These are phyloP conservation scores for Delphinapterus leucas DNA, from an alignment of 2,113 vertebrate genomes.

Conservation along the genomic window DNA sequence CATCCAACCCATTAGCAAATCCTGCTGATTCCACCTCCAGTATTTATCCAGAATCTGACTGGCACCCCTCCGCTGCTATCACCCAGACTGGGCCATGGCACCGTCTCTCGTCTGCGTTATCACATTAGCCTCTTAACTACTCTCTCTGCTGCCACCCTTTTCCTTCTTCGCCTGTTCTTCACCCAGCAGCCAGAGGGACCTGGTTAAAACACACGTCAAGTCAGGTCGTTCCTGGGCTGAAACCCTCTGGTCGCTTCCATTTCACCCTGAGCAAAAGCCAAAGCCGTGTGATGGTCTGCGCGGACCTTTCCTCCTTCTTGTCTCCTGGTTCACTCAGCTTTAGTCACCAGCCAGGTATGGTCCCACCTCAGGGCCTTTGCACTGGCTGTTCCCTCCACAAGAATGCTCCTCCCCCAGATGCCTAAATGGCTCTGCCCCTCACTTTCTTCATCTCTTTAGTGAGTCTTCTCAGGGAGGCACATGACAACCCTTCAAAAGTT, in stretches of 20 bases:
- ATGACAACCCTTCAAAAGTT: neutral
- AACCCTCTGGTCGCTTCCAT: neutral
- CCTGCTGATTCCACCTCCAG: too few species aligned
- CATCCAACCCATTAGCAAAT: neutral
- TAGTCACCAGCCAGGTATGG: neutral
- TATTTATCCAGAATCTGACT: neutral
- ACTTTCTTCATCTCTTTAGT: neutral
- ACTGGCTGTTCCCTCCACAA: neutral
- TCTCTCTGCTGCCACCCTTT: neutral
- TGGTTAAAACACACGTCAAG: neutral
- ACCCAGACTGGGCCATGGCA: neutral
- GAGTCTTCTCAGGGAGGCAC: neutral
- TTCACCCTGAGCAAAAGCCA: neutral
- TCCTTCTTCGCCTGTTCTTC: neutral
- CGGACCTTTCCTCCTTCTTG: neutral
- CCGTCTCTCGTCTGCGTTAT: neutral
- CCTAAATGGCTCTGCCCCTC: neutral
- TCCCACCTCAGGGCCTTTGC: neutral
- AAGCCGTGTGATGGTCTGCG: accelerated
- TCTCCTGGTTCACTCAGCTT: neutral
- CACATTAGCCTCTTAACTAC: neutral
- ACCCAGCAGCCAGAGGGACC: neutral
- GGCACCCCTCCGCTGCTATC: neutral
- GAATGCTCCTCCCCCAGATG: too few species aligned
- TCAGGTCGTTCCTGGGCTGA: neutral